phyloP scores from a whole-genome alignment of 2,888 invertebrate species.

The Pediacus dermestoides region DNA sequence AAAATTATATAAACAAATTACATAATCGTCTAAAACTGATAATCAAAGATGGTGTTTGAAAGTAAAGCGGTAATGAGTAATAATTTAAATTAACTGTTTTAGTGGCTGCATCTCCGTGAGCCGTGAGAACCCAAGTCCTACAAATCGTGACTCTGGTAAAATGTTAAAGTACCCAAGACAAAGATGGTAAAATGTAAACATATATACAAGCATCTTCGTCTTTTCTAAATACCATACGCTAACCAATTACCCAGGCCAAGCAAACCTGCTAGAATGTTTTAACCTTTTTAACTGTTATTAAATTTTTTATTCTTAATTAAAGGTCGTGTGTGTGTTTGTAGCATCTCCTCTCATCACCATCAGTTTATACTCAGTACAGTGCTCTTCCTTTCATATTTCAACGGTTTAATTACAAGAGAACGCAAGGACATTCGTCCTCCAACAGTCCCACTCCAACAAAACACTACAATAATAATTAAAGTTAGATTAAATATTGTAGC shows the following conservation, averaged over 20 bases:
- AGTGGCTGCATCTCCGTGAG: conserved; percentile 1
- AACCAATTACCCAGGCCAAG: not conserved
- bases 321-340: too few species aligned
- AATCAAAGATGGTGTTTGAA: too few species aligned
- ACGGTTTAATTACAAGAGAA: too few species aligned
- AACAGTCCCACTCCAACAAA: too few species aligned
- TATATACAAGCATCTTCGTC: conserved; percentile 1
- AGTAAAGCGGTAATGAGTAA: conserved; percentile 1
- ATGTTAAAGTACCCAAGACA: not conserved
- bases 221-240: conserved; percentile 1
- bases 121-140: conserved; percentile 1
- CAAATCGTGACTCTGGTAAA: conserved; percentile 1
- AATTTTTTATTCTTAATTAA: not conserved
- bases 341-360: too few species aligned
- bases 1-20: too few species aligned
- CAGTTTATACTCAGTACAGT: too few species aligned
- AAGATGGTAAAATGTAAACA: conserved; percentile 1
- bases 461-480: too few species aligned
- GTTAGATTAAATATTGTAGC: too few species aligned
- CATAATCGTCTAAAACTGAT: too few species aligned
- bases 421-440: too few species aligned
- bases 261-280: conserved; percentile 2
- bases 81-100: conserved; percentile 1
- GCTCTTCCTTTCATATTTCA: too few species aligned
- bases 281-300: conserved; percentile 1